A percentile compares a stretch with the other conserved stretches of the same genome.
phyloP scores from a whole-genome alignment of 2,113 vertebrate genomes.

The Cavia aperea region DNA sequence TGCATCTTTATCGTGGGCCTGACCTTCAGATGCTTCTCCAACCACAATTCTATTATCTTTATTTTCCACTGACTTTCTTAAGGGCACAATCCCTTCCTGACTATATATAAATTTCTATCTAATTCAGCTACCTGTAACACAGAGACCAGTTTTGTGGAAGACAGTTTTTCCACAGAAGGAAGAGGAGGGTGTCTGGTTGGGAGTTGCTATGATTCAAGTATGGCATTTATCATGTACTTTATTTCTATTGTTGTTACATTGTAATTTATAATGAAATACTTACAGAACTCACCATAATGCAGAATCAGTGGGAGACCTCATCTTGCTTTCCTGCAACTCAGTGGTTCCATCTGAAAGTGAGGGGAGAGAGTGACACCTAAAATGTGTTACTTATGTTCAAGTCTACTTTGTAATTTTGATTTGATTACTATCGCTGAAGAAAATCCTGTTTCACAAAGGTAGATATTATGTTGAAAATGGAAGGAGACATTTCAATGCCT shows the following conservation, averaged over 20 bases:
- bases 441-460: not conserved
- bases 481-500: not conserved
- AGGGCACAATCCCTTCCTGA: not conserved
- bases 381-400: not conserved
- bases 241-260: not conserved
- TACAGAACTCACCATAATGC: not conserved
- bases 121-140: not conserved
- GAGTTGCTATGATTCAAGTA: not conserved
- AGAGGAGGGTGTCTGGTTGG: not conserved
- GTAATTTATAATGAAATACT: not conserved
- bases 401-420: not conserved
- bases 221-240: not conserved
- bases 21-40: not conserved
- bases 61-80: not conserved
- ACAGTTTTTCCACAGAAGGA: not conserved
- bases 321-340: not conserved
- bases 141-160: not conserved
- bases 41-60: not conserved
- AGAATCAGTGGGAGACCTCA: not conserved
- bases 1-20: not conserved
- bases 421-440: not conserved
- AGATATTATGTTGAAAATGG: not conserved
- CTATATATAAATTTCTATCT: not conserved
- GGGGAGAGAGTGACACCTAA: not conserved
- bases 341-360: not conserved